Conservation (phyloP, 2,113 vertebrate species). For the Alligator mississippiensis region DNA sequence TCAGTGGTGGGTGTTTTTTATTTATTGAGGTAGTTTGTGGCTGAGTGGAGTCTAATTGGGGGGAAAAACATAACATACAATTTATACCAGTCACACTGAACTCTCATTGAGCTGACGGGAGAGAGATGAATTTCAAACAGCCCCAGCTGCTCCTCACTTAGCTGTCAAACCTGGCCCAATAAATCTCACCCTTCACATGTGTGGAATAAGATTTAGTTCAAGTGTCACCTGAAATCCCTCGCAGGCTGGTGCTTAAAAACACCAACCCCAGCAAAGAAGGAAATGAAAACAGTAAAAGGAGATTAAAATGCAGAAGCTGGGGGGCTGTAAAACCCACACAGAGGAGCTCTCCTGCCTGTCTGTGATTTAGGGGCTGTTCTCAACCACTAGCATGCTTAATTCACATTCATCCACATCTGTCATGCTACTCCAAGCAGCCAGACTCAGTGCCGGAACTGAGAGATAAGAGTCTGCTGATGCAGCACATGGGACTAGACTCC, state of each 20-base stretch:
- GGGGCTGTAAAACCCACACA: neutral
- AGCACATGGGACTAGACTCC: neutral
- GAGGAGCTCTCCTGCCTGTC: neutral
- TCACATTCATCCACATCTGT: neutral
- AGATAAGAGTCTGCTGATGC: neutral
- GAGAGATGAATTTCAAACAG: neutral
- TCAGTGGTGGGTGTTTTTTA: neutral
- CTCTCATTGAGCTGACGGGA: neutral
- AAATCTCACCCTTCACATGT: neutral
- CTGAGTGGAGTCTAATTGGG: constrained; percentile 22
- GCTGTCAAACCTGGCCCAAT: fast-evolving
- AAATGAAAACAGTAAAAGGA: constrained; percentile 22
- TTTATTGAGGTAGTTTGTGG: constrained; percentile 10
- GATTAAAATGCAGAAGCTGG: neutral
- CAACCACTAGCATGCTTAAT: neutral
- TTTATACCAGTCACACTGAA: neutral
- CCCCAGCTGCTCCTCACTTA: neutral
- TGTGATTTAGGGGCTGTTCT: neutral
- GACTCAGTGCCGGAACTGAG: neutral
- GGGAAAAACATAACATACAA: neutral
- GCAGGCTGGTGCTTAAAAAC: neutral
- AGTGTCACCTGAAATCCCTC: neutral
- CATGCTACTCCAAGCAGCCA: neutral
- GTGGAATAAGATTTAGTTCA: neutral
- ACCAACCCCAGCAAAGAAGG: neutral